Percentiles rank a stretch among this genome's conserved stretches.
Evolutionary conservation across 2,888 invertebrate genomes (phyloP).

Genomic region (Drosophila flavopinicola): DNA sequence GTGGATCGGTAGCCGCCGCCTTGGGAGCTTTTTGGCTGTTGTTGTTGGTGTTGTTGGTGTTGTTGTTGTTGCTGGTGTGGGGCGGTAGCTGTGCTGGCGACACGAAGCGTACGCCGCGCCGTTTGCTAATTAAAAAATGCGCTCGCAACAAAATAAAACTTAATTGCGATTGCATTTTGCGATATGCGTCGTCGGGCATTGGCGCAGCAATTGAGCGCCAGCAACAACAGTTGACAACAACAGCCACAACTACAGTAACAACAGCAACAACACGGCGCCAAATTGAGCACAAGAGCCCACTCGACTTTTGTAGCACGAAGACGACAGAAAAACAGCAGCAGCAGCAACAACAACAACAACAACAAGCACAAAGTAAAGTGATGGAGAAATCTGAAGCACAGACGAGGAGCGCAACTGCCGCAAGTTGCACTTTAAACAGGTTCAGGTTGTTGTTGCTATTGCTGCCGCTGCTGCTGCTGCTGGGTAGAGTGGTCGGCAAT

Average conservation of each 20-base stretch:
- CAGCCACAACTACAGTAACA: constrained; percentile 17
- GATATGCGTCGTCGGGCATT: constrained; percentile 68
- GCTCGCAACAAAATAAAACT: constrained; percentile 80
- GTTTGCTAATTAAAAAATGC: constrained; percentile 79
- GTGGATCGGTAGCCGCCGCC: constrained; percentile 36
- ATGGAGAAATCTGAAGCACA: constrained; percentile 60
- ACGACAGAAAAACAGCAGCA: constrained; percentile 12
- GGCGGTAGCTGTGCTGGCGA: constrained; percentile 49
- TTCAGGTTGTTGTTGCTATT: constrained; percentile 37
- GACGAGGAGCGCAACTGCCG: constrained; percentile 48
- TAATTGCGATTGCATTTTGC: constrained; percentile 80
- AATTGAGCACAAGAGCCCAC: constrained; percentile 65
- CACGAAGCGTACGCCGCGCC: constrained; percentile 60
- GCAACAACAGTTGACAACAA: constrained; percentile 44
- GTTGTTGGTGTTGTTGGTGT: too few species aligned
- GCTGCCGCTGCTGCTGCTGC: constrained; percentile 22
- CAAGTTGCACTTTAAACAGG: constrained; percentile 68
- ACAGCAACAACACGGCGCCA: constrained; percentile 35
- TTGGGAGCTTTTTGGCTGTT: constrained; percentile 29
- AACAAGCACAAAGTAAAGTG: constrained; percentile 25
- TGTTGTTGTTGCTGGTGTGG: constrained; percentile 6
- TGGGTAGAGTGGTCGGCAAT: constrained; percentile 48
- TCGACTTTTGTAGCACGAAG: constrained; percentile 54
- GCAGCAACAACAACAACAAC: constrained; percentile 27
- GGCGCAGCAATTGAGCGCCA: constrained; percentile 56